Base-by-base conservation (phyloP, 2,888 invertebrate species). In the Coenonympha arcania region DNA sequence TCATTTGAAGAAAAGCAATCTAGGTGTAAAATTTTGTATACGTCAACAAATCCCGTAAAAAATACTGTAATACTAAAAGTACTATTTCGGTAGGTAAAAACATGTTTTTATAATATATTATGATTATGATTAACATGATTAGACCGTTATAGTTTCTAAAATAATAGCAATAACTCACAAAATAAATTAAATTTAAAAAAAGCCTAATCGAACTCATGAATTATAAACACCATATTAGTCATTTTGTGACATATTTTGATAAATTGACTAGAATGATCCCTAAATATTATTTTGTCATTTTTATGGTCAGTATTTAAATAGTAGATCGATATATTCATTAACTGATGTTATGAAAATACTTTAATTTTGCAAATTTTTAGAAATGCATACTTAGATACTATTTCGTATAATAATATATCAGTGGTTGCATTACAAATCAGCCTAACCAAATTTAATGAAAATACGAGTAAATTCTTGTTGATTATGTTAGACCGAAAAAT, bases 221-320 rank as follows among this genome's bases (percentile, higher is more conserved):
- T 22, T 40, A 30, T 40, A 52, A 13, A 39, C 37, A 43, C 34
- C 16, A 16, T 18, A 16, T 34, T 31, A 43, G 36, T 44, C 34
- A 28, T 13, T 47, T 36, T 48, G 24, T 48, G 52, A 52, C 55
- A 55, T 13, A 22, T 24, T 54, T 48, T 28, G 45, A 41, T 55
- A 53, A 56, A 56, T 58, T 58, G 58, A 58, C 58, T 46, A 53
- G 54, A 54, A 54, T 52, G 54, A 52, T 52, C 52, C 55, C 50
- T 56, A 54, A 37, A 41, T 18, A 34, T 6, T 43, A 44, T 28
- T 47, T 48, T n/a, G 36, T 22, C 19, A 44, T 6, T 47, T 47
- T 16, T 31, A 44, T 48, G 18, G 16, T 33, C 13, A 16, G 9
- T 9, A 28, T 26, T 24, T 20, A 36, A 15, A 39, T 4, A 24